phyloP scores from a whole-genome alignment of 2,797 vertebrate genomes.

The Pteropus rufus region DNA sequence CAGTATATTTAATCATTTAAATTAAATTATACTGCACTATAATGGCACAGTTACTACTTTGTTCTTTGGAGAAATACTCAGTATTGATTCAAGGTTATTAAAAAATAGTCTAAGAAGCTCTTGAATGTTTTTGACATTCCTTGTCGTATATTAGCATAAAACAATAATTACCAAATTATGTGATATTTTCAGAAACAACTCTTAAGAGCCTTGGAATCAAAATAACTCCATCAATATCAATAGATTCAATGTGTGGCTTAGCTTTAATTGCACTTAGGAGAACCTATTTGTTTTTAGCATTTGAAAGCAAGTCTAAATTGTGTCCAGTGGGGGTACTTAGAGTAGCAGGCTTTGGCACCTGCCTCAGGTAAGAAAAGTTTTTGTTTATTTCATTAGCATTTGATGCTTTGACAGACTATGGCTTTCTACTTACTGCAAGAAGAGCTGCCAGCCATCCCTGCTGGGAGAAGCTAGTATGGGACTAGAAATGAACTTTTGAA shows the following conservation, averaged over 20 bases:
- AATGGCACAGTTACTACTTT: slow-evolving; percentile 56
- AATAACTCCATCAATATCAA: slow-evolving; percentile 69
- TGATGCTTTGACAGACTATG: slow-evolving; percentile 74
- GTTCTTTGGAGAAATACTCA: slow-evolving; percentile 62
- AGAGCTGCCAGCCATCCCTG: slow-evolving; percentile 74
- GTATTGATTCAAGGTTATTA: slow-evolving; percentile 64
- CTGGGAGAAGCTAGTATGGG: slow-evolving; percentile 65
- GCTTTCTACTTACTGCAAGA: slow-evolving; percentile 68
- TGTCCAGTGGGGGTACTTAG: slow-evolving; percentile 80
- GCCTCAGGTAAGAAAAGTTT: slow-evolving; percentile 78
- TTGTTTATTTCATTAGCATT: slow-evolving; percentile 77
- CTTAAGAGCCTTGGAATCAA: slow-evolving; percentile 77
- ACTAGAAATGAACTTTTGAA: slow-evolving; percentile 73
- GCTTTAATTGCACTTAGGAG: slow-evolving; percentile 79
- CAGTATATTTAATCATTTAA: slow-evolving; percentile 69
- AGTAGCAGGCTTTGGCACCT: slow-evolving; percentile 78
- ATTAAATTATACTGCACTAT: slow-evolving; percentile 54
- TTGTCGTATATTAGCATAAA: slow-evolving; percentile 71
- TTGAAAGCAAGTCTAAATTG: slow-evolving; percentile 81
- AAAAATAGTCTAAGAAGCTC: slow-evolving; percentile 49
- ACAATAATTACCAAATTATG: slow-evolving; percentile 75
- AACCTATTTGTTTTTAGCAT: slow-evolving; percentile 82
- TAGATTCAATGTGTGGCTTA: slow-evolving; percentile 67
- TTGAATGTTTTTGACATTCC: slow-evolving; percentile 69
- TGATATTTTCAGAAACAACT: slow-evolving; percentile 75